Base-by-base conservation (phyloP, 2,888 invertebrate species). In the Ophion costatus region DNA sequence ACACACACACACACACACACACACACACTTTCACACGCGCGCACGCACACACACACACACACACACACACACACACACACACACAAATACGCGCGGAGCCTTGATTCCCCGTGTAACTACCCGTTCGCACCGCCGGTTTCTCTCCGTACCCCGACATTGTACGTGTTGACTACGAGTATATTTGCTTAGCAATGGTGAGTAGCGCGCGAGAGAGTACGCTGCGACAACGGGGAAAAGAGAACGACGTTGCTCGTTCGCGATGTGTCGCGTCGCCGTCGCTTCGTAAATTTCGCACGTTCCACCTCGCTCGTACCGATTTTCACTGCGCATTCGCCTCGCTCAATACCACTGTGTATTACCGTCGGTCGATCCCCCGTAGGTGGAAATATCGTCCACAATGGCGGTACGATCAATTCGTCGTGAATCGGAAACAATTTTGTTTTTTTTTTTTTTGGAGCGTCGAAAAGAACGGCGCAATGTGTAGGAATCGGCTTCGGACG, bases 111-210 rank as follows among this genome's bases (percentile, higher is more conserved):
- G 80, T 80, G 67, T 73, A 74, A 67, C 77, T 73, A 66, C 76
- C 76, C 71, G 82, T 78, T 84, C 80, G 82, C 73, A 73, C 73
- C 63, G 24, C 73, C 73, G 78, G 80, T 82, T 81, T 80, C 82
- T 80, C 82, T 81, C 80, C 70, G 67, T 82, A 85, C 82, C 74
- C 81, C 87, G 83, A 84, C 85, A 86, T 87, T 87, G 87, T 87
- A 82, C 83, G 82, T 87, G 82, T 87, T 87, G 88, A 87, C 92
- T 92, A 90, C 90, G 90, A 88, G 92, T 22, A 22, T 92, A 92
- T 92, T 92, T 92, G 91, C 91, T 90, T 90, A 92, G 91, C 91
- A 90, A 92, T 91, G 92, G 90, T 91, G 89, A 91, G 91, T 85
- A 77, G 82, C 75, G 79, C 76, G 85, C 82, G 82, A 42, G 38